These are phyloP conservation scores for Cyprinella venusta DNA, from an alignment of 2,797 vertebrate genomes.

Conservation along the genomic window DNA sequence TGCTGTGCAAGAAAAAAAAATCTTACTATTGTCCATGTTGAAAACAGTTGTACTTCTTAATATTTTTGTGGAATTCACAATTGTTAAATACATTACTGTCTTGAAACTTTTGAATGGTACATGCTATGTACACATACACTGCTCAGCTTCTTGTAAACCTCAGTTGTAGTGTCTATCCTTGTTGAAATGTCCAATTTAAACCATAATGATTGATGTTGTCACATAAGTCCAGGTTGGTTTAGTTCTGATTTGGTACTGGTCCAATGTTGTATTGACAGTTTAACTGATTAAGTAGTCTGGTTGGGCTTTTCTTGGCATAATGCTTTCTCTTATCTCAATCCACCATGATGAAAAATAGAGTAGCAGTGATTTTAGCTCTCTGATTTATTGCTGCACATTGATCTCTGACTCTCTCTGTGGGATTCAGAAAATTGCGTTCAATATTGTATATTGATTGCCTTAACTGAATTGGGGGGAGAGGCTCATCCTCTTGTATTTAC, in stretches of 20 bases:
- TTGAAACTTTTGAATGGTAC: background rate
- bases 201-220: background rate
- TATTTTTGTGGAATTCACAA: background rate
- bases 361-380: background rate
- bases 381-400: slow-evolving; percentile 22
- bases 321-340: background rate
- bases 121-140: background rate
- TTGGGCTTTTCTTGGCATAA: background rate
- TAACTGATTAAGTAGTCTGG: background rate
- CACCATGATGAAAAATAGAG: background rate
- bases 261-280: background rate
- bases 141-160: background rate
- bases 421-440: slow-evolving; percentile 21
- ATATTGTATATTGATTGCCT: slow-evolving; percentile 34
- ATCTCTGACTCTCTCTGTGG: slow-evolving; percentile 15
- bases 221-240: background rate
- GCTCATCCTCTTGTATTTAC: slow-evolving; percentile 4
- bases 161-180: background rate
- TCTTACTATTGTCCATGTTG: background rate
- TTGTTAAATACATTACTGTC: too few species aligned
- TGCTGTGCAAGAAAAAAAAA: background rate
- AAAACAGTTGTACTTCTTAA: background rate
- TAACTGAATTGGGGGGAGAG: background rate
- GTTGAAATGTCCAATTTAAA: background rate
- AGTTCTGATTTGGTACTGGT: background rate